A percentile compares a stretch with the other conserved stretches of the same genome.
phyloP scores from a whole-genome alignment of 2,888 invertebrate species.

The Eudasyphora cyanicolor region DNA sequence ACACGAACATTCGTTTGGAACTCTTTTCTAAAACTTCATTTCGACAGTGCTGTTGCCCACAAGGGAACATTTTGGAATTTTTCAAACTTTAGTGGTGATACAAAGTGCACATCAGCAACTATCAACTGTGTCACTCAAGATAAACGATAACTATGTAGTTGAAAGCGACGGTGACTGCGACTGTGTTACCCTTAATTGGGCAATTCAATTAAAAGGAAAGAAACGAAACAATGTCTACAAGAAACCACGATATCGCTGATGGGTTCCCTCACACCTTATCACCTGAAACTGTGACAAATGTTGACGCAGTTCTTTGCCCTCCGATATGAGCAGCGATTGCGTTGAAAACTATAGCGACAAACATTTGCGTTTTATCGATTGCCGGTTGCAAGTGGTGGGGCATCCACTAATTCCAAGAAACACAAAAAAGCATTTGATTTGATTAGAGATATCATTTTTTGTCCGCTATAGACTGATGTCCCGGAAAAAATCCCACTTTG shows the following conservation, averaged over 20 bases:
- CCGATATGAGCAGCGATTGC: no score
- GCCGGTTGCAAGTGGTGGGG: no score
- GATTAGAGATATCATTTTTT: no score
- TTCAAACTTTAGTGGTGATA: not conserved
- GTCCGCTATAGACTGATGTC: no score
- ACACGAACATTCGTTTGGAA: slow-evolving; percentile 12
- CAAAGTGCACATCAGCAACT: not conserved
- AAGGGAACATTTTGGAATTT: not conserved
- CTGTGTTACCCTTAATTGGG: not conserved
- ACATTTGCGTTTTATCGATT: no score
- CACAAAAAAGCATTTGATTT: no score
- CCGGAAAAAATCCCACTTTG: no score
- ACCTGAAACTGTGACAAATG: not conserved
- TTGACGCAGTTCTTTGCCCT: not conserved
- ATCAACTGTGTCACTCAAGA: not conserved
- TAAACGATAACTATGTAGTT: no score
- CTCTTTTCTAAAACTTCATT: not conserved
- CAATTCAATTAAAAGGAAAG: slow-evolving; percentile 22
- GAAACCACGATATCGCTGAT: not conserved
- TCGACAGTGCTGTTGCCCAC: not conserved
- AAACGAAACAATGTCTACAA: not conserved
- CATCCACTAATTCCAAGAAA: no score
- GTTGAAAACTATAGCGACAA: no score
- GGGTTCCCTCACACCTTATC: not conserved
- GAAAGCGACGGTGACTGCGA: no score